These are phyloP conservation scores for Dipodomys ordii DNA, from an alignment of 2,113 vertebrate species.

Conservation along the genomic window DNA sequence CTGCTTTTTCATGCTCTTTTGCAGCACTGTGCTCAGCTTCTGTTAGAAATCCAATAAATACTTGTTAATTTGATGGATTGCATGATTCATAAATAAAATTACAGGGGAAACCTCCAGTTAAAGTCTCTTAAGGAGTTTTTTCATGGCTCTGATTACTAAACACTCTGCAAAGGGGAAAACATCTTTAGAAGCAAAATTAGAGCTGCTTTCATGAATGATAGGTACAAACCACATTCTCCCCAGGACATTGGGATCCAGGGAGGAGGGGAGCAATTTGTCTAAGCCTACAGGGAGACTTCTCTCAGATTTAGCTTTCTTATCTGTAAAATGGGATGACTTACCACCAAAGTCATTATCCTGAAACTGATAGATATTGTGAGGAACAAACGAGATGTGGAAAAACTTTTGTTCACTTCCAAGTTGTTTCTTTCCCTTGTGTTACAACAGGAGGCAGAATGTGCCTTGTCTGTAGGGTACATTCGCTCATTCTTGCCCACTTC, in stretches of 20 bases:
- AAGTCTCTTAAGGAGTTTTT: slow-evolving; percentile 79
- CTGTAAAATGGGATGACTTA: slow-evolving; percentile 28
- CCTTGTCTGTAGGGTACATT: neutral
- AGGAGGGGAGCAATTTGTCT: neutral
- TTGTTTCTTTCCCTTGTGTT: neutral
- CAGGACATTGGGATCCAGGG: neutral
- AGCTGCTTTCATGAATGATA: neutral
- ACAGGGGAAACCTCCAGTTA: slow-evolving; percentile 76
- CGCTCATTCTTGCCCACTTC: neutral
- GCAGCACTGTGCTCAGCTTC: neutral
- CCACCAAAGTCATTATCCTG: neutral
- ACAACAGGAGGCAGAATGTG: neutral
- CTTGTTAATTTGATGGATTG: slow-evolving; percentile 80
- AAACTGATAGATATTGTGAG: neutral
- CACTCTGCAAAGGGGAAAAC: slow-evolving; percentile 76
- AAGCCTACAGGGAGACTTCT: neutral
- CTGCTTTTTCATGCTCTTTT: neutral
- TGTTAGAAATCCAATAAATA: slow-evolving; percentile 76
- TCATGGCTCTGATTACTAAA: slow-evolving; percentile 76
- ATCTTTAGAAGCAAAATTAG: slow-evolving; percentile 76
- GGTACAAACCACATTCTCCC: neutral
- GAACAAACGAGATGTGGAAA: neutral
- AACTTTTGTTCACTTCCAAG: neutral
- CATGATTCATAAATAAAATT: slow-evolving; percentile 79
- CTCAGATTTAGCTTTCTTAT: slow-evolving; percentile 7